phyloP scores from a whole-genome alignment of 2,797 vertebrate species.

The Channa striata region DNA sequence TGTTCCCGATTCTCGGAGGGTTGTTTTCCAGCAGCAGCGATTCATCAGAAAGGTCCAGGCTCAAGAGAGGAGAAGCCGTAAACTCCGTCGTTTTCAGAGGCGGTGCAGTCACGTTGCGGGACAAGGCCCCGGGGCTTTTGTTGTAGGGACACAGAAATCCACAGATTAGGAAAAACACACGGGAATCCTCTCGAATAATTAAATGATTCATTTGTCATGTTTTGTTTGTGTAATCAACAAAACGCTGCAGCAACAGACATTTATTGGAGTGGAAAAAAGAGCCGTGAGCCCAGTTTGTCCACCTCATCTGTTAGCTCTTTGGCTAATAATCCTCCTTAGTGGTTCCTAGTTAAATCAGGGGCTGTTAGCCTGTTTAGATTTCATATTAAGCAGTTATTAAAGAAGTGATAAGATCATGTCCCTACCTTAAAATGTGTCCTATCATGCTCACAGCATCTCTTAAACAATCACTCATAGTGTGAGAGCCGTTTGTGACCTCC shows the following conservation, averaged over 20 bases:
- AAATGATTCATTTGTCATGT: neutral
- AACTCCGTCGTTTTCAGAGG: neutral
- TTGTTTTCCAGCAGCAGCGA: neutral
- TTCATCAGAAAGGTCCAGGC: neutral
- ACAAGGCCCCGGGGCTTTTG: neutral
- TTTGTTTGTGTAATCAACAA: neutral
- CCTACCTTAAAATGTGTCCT: neutral
- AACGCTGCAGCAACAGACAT: neutral
- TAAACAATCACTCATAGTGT: conserved; percentile 18
- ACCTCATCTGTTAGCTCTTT: conserved; percentile 41
- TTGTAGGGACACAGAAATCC: neutral
- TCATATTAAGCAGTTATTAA: neutral
- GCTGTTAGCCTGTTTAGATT: conserved; percentile 29
- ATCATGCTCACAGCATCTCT: neutral
- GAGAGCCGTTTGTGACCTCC: conserved; percentile 25
- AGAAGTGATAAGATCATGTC: conserved; percentile 35
- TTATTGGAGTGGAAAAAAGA: neutral
- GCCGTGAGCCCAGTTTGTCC: neutral
- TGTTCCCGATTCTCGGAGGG: no score
- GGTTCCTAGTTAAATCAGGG: conserved; percentile 5
- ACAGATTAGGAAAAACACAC: neutral
- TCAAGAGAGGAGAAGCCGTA: neutral
- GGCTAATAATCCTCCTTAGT: conserved; percentile 3
- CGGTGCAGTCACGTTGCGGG: neutral
- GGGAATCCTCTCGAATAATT: neutral